Conservation (phyloP, 1,140 invertebrate species). For the Panulirus ornatus region DNA sequence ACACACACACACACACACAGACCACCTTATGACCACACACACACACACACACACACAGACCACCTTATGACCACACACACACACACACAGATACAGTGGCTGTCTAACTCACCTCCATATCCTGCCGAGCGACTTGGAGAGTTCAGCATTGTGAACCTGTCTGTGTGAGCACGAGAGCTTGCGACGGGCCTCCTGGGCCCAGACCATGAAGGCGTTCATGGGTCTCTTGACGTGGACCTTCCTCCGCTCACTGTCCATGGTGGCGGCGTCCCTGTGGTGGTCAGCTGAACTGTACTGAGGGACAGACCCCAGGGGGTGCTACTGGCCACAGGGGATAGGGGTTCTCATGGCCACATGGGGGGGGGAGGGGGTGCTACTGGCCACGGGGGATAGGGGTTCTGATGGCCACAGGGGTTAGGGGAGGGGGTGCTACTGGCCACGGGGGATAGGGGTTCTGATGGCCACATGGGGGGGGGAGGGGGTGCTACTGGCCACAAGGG, state of each 20-base stretch:
- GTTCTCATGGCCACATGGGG: neutral
- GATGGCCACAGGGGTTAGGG: neutral
- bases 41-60: neutral
- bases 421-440: neutral
- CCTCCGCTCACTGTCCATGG: conserved; percentile 65
- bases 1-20: neutral
- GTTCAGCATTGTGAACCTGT: conserved; percentile 94
- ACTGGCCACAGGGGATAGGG: neutral
- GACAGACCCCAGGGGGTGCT: conserved; percentile 76
- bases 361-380: neutral
- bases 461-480: neutral
- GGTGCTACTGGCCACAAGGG: neutral
- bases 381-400: neutral
- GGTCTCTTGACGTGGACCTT: conserved; percentile 90
- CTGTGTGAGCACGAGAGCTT: conserved; percentile 93
- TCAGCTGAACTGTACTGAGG: conserved; percentile 74
- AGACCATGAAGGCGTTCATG: conserved; percentile 98
- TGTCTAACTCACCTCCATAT: conserved; percentile 82
- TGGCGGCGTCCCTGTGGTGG: conserved; percentile 58
- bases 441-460: neutral
- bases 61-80: neutral
- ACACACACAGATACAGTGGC: conserved; percentile 32
- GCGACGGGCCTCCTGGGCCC: conserved; percentile 93
- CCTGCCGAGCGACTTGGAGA: conserved; percentile 93
- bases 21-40: no score